Evolutionary conservation across 2,888 invertebrate genomes (phyloP), one percentile per base, ranked within the genome.

Genomic region (Holacanthella duospinosa): DNA sequence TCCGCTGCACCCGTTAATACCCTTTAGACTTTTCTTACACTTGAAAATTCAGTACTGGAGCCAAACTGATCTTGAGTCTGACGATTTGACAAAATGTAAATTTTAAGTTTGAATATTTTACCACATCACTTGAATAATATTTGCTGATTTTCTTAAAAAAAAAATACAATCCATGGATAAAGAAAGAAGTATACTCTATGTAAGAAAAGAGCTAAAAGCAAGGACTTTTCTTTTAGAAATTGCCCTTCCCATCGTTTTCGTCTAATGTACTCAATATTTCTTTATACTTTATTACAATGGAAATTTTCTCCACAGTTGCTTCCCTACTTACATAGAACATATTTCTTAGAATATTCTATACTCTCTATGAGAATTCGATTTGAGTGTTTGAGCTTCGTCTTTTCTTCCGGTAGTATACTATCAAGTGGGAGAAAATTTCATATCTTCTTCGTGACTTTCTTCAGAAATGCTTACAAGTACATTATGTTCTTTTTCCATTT

Each of bases 211-310:
- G 36, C 36, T n/a, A n/a, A n/a, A n/a, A n/a, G n/a, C n/a, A n/a
- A n/a, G n/a, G n/a, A n/a, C n/a, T n/a, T 36, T 36, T 36, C 48
- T 48, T 21, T 21, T 21, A 48, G 48, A 48, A 21, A 48, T 48
- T 48, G 48, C 19, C 48, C n/a, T 48, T 48, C 4, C 21, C 48
- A 4, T n/a, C 4, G 12, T 48, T 48, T 48, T 21, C 21, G 16
- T 21, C 48, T 48, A 48, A 48, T 48, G 48, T 21, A 21, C 48
- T 48, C 48, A 48, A 48, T 48, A 48, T 48, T 48, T 48, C 48
- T 48, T 21, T 21, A 48, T 21, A 48, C 19, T 48, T 48, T 48
- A 48, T 48, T 48, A 48, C 48, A 48, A 48, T 48, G 48, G 48
- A 48, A 48, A 48, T 48, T 48, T 21, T n/a, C 19, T 48, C 21